Evolutionary conservation across 2,888 invertebrate species (phyloP), one percentile per base, ranked within the genome.

Genomic region (Pollenia labialis): DNA sequence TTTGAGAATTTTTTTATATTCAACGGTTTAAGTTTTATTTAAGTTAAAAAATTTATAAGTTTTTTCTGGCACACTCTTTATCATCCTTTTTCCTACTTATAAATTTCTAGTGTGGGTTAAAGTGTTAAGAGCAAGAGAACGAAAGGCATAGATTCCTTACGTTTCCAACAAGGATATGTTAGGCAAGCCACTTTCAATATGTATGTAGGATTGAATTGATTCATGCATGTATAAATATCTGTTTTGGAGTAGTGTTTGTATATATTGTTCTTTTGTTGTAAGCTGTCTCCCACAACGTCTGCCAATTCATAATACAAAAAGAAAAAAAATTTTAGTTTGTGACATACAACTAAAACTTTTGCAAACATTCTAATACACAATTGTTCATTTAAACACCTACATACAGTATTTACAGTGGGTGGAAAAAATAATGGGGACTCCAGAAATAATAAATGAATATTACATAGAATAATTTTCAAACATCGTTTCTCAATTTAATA

Each of bases 221-320:
- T 54, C 4, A 9, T 64, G 23, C 16, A 6, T 44, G 56, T 50
- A 10, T 42, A 23, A 16, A 8, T 54, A 18, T 62, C 32, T 40
- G 32, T 54, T 32, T 66, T 52, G 4, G 42, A 11, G 23, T 8
- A n/a, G 12, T 56, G 18, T 44, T 12, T 23, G 50, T 44, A 62
- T 56, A 1, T 64, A 64, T 64, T 48, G 46, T 52, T 56, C 69
- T 83, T 71, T 83, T 85, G 64, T 75, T 48, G 40, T 77, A 11
- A 44, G 60, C 76, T 81, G 85, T 81, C 85, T 85, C 60, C 85
- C 76, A 81, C 85, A 85, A 81, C 81, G 81, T 81, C 85, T 85
- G 85, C 56, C 72, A 85, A 77, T 81, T 85, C 77, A 84, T 60
- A 68, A 48, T 50, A 56, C 8, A 66, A 72, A 60, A 74, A 46